phyloP scores from a whole-genome alignment of 2,888 invertebrate species.

The Metopia argyrocephala region DNA sequence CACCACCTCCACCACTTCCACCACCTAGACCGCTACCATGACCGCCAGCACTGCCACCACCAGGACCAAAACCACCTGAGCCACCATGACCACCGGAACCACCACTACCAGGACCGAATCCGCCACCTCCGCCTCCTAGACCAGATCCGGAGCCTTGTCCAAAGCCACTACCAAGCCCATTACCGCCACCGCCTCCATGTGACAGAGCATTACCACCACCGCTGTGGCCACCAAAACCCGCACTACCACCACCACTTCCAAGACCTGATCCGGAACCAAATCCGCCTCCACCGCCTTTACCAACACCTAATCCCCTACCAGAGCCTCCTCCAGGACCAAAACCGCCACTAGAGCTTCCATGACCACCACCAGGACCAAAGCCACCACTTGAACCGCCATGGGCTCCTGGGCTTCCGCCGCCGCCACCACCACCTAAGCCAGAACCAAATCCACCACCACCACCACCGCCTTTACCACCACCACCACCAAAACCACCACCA shows the following conservation, averaged over 20 bases:
- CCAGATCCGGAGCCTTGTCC: slow-evolving; percentile 14
- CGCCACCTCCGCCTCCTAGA: neutral
- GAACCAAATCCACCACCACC: slow-evolving; percentile 5
- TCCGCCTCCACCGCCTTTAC: neutral
- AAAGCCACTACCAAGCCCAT: neutral
- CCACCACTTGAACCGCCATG: slow-evolving; percentile 14
- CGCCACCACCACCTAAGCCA: slow-evolving; percentile 26
- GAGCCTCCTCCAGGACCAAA: neutral
- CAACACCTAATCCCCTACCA: slow-evolving; percentile 1
- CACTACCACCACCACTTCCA: slow-evolving; percentile 1
- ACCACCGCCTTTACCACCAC: slow-evolving; percentile 19
- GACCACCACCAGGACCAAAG: slow-evolving; percentile 12
- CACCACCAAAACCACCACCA: slow-evolving; percentile 25
- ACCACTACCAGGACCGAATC: slow-evolving; percentile 8
- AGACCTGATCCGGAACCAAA: neutral
- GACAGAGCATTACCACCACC: neutral
- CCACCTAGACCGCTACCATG: neutral
- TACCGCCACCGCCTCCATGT: neutral
- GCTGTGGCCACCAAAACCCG: slow-evolving; percentile 26
- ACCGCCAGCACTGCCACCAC: neutral
- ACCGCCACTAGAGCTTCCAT: slow-evolving; percentile 11
- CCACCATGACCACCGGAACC: slow-evolving; percentile 5
- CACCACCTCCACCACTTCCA: neutral
- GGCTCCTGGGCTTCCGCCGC: slow-evolving; percentile 12
- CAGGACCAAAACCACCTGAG: neutral